A percentile compares a stretch with the other conserved stretches of the same genome.
phyloP scores from a whole-genome alignment of 2,888 invertebrate genomes.

The Apotomis betuletana region DNA sequence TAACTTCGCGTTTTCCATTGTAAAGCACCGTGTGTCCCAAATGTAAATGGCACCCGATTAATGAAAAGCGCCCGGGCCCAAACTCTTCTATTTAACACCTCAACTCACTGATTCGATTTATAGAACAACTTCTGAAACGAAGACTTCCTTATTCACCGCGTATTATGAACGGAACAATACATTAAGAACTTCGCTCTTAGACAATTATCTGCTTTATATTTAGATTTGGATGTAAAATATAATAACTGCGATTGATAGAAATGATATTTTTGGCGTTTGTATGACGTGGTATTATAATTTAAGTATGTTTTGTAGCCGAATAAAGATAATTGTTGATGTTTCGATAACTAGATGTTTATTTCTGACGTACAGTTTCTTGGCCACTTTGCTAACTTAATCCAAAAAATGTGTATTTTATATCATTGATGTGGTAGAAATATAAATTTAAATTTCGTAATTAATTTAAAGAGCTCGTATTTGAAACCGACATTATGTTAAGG shows the following conservation, averaged over 20 bases:
- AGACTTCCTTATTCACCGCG: slow-evolving; percentile 48
- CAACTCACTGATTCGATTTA: slow-evolving; percentile 64
- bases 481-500: too few species aligned
- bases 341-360: too few species aligned
- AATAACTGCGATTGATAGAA: slow-evolving; percentile 9
- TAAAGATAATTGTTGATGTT: too few species aligned
- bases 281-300: neutral
- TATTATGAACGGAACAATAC: slow-evolving; percentile 38
- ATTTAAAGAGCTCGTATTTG: too few species aligned
- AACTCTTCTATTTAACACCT: slow-evolving; percentile 64
- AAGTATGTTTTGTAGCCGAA: too few species aligned
- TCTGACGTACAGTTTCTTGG: too few species aligned
- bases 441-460: too few species aligned
- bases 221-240: slow-evolving; percentile 4
- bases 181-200: slow-evolving; percentile 29
- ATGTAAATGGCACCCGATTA: slow-evolving; percentile 48
- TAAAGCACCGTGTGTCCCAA: slow-evolving; percentile 43
- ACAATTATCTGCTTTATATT: slow-evolving; percentile 26
- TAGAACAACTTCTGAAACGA: slow-evolving; percentile 48
- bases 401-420: too few species aligned
- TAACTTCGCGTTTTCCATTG: neutral
- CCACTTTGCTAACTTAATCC: too few species aligned
- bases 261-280: slow-evolving; percentile 9
- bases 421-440: too few species aligned
- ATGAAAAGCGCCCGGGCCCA: slow-evolving; percentile 56